A percentile compares a stretch with the other conserved stretches of the same genome.
phyloP scores from a whole-genome alignment of 2,113 vertebrate genomes.

The Grantiella picta region DNA sequence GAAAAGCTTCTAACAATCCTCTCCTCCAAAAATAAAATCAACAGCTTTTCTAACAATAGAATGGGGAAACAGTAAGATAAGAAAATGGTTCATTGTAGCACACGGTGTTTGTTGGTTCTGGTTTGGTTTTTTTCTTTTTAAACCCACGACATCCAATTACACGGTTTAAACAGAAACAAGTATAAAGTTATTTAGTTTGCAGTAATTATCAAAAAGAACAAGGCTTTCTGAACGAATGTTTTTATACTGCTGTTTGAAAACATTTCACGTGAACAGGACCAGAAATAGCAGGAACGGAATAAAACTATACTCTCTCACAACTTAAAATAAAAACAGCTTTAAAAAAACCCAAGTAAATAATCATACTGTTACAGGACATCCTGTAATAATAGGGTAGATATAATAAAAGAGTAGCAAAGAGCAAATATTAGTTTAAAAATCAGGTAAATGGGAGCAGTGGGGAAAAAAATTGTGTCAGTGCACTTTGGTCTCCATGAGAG shows the following conservation, averaged over 20 bases:
- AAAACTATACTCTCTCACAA: neutral
- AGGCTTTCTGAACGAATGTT: neutral
- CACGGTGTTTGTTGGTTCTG: neutral
- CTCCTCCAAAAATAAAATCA: neutral
- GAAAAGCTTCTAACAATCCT: neutral
- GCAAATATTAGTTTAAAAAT: neutral
- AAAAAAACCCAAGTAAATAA: neutral
- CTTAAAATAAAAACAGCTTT: neutral
- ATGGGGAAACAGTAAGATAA: neutral
- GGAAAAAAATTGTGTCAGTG: accelerated
- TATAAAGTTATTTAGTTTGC: neutral
- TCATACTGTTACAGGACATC: neutral
- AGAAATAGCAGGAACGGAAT: neutral
- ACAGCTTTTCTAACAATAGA: neutral
- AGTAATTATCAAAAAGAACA: neutral
- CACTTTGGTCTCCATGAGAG: neutral
- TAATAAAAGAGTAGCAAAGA: neutral
- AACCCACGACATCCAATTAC: neutral
- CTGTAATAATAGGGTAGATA: neutral
- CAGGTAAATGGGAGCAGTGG: neutral
- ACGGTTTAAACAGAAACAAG: neutral
- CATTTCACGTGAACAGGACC: neutral
- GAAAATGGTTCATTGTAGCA: neutral
- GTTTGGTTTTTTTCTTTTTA: neutral
- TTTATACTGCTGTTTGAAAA: neutral